These are phyloP conservation scores for Tetraodon nigroviridis DNA, from an alignment of 2,113 vertebrate species.

Conservation along the genomic window DNA sequence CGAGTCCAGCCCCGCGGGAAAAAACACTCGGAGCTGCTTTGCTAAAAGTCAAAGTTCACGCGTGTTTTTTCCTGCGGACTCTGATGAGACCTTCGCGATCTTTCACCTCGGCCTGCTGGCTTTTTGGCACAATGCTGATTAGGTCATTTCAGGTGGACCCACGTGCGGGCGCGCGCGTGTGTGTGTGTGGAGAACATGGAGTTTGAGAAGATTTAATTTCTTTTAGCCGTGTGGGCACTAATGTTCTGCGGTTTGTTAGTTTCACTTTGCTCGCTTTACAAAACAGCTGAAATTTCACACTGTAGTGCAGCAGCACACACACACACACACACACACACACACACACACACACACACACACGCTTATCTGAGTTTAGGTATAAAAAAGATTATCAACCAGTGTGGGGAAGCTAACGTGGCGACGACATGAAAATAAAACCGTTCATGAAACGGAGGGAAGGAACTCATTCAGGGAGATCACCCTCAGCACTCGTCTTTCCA, in stretches of 20 bases:
- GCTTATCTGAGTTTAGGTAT: conserved; percentile 5
- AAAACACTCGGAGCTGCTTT: no score
- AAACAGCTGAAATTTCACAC: conserved; percentile 42
- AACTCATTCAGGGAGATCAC: conserved; percentile 4
- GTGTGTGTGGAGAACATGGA: conserved; percentile 18
- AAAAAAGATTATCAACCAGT: neutral
- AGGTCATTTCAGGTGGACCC: conserved; percentile 45
- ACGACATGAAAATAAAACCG: neutral
- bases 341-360: conserved; percentile 1
- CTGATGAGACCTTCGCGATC: neutral
- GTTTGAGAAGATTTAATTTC: conserved; percentile 54
- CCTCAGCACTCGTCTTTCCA: conserved; percentile 3
- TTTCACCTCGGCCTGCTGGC: conserved; percentile 23
- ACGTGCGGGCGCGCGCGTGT: conserved; percentile 14
- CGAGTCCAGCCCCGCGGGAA: no score
- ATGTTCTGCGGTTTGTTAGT: conserved; percentile 55
- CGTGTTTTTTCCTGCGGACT: neutral
- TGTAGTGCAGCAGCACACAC: neutral
- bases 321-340: neutral
- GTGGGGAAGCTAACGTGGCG: neutral
- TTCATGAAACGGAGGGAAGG: conserved; percentile 1
- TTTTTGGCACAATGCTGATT: conserved; percentile 47
- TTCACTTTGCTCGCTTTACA: conserved; percentile 41
- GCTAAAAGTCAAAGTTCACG: no score
- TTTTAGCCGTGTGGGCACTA: conserved; percentile 47